A percentile compares a stretch with the other conserved stretches of the same genome.
Conservation (phyloP, 2,797 vertebrate species). For the Coilia nasus region DNA sequence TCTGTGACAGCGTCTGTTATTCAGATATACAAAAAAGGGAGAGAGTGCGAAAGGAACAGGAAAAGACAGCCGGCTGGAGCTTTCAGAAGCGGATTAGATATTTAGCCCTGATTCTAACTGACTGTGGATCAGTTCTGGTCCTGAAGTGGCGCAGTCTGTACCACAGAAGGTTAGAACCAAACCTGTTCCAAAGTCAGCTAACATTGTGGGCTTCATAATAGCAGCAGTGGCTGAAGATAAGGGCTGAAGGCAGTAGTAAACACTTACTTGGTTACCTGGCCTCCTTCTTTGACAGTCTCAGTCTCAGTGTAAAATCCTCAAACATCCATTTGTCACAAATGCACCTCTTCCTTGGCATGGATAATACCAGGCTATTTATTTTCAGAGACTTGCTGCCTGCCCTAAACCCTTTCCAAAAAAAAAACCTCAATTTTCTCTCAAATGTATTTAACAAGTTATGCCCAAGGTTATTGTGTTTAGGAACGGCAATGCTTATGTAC, state of each 20-base stretch:
- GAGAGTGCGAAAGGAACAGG: conserved; percentile 45
- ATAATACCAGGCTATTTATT: background rate
- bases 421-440: conserved; percentile 28
- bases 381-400: background rate
- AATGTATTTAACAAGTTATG: conserved; percentile 44
- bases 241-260: background rate
- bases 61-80: conserved; percentile 35
- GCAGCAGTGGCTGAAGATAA: background rate
- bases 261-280: background rate
- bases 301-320: background rate
- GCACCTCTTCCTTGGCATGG: background rate
- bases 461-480: conserved; percentile 44
- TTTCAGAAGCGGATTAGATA: conserved; percentile 42
- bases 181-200: background rate
- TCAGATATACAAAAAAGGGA: conserved; percentile 32
- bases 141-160: background rate
- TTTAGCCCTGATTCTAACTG: background rate
- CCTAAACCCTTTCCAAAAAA: background rate
- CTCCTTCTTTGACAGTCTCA: background rate
- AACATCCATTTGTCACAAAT: conserved; percentile 3
- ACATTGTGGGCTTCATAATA: background rate
- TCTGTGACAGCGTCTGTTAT: conserved; percentile 34
- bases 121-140: background rate
- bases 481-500: conserved; percentile 33
- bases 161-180: background rate